These are phyloP conservation scores for Papilio dardanus DNA, from an alignment of 1,140 invertebrate genomes.

Conservation along the genomic window DNA sequence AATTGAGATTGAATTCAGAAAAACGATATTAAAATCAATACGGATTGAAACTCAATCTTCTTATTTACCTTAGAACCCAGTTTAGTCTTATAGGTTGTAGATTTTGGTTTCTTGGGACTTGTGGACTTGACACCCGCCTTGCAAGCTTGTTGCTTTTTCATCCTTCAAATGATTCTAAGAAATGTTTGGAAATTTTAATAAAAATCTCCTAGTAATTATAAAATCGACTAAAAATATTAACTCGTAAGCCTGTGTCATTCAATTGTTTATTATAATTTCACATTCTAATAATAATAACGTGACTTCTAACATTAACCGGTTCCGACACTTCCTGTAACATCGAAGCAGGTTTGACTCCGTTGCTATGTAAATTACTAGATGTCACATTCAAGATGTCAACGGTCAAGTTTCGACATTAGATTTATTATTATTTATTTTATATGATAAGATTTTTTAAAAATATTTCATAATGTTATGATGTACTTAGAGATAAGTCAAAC, in stretches of 20 bases:
- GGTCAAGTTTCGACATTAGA: not conserved
- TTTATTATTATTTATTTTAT: constrained; percentile 7
- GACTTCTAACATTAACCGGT: not conserved
- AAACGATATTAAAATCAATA: not conserved
- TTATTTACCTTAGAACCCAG: no score
- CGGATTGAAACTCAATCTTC: no score
- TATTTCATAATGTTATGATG: not conserved
- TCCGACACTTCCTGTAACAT: constrained; percentile 8
- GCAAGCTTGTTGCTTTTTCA: no score
- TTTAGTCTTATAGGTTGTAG: no score
- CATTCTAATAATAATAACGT: not conserved
- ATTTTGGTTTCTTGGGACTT: no score
- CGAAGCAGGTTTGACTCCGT: not conserved
- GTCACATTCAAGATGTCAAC: constrained; percentile 5
- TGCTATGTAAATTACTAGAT: constrained; percentile 5
- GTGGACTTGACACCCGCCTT: no score
- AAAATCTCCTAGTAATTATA: no score
- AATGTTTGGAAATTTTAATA: no score
- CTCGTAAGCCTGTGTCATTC: not conserved
- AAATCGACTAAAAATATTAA: not conserved
- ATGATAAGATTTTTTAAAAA: not conserved
- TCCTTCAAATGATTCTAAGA: no score
- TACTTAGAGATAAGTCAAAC: not conserved
- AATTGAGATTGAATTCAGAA: not conserved
- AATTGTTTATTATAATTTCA: not conserved